Percentiles rank a stretch among this genome's conserved stretches.
Conservation (phyloP, 2,113 vertebrate species). For the Syngnathus typhle region DNA sequence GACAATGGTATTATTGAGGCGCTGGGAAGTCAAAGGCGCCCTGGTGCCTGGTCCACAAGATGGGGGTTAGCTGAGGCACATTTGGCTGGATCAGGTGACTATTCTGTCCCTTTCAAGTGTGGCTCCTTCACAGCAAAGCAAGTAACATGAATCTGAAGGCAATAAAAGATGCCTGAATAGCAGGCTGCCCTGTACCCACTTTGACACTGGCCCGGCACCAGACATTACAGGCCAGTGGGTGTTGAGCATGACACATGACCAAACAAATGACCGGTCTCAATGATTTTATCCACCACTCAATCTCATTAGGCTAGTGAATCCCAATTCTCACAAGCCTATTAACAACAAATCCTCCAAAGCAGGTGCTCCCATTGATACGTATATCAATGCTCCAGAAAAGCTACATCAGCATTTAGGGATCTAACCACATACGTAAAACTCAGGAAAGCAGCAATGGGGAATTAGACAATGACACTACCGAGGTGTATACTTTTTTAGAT, state of each 20-base stretch:
- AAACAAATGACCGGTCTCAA: slow-evolving; percentile 12
- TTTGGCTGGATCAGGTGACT: slow-evolving; percentile 66
- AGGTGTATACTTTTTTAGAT: too few species aligned
- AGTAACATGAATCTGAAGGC: slow-evolving; percentile 70
- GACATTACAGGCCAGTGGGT: slow-evolving; percentile 26
- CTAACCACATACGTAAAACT: too few species aligned
- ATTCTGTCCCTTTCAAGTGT: slow-evolving; percentile 62
- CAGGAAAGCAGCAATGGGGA: too few species aligned
- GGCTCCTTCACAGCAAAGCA: slow-evolving; percentile 39
- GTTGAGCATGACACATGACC: slow-evolving; percentile 30
- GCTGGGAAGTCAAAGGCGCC: slow-evolving; percentile 64
- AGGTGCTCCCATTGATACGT: too few species aligned
- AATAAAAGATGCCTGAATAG: slow-evolving; percentile 62
- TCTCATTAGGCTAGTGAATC: slow-evolving; percentile 2
- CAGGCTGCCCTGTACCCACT: slow-evolving; percentile 43
- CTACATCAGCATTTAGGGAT: too few species aligned
- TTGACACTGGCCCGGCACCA: slow-evolving; percentile 34
- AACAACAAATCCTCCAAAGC: neutral
- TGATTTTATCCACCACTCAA: slow-evolving; percentile 18
- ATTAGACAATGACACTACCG: too few species aligned
- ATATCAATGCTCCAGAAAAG: too few species aligned
- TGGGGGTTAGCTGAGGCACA: slow-evolving; percentile 57
- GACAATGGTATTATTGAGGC: slow-evolving; percentile 72
- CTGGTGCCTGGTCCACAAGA: slow-evolving; percentile 58
- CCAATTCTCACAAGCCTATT: neutral